Base-by-base conservation (phyloP, 2,888 invertebrate genomes). In the Labia minor region DNA sequence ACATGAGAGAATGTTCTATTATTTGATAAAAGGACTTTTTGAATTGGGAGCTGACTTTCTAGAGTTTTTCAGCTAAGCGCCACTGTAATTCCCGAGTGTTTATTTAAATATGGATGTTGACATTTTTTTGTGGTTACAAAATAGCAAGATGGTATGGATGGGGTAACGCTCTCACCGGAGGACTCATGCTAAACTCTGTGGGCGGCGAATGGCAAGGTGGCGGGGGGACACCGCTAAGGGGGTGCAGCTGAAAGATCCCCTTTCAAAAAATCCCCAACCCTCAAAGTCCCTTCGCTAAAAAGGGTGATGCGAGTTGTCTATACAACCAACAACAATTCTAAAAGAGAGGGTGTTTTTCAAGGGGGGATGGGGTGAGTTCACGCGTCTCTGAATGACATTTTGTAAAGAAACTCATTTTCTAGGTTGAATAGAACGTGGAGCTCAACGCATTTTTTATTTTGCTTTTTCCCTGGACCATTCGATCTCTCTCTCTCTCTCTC, bases 251-350 rank as follows among this genome's bases (percentile, higher is more conserved):
- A 33, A 16, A 49, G 4, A 4, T 14, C 16, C 49, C n/a, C 16
- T n/a, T 49, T 49, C 49, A 11, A 33, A 33, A 33, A 33, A 33
- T n/a, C n/a, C n/a, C n/a, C n/a, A 26, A 8, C 26, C 26, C 26
- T 6, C 26, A 49, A 49, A 49, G 14, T n/a, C 49, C 49, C 14
- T 49, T 14, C 49, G 14, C 14, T 3, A 14, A 49, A 49, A 49
- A 49, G 49, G 16, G 16, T 3, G 26, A 26, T 26, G 26, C 26
- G n/a, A 49, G 49, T 49, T 49, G 49, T 49, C 49, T 49, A 49
- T 49, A 49, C 49, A 49, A n/a, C 49, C 49, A 49, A 49, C 49
- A 49, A 49, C 49, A 49, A 49, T 49, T n/a, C 49, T 49, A 49
- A 49, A 49, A 14, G n/a, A 16, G 49, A 49, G 49, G 49, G 49